A percentile compares a stretch with the other conserved stretches of the same genome.
These are phyloP conservation scores for Neotragus moschatus DNA, from an alignment of 2,113 vertebrate species.

Conservation along the genomic window DNA sequence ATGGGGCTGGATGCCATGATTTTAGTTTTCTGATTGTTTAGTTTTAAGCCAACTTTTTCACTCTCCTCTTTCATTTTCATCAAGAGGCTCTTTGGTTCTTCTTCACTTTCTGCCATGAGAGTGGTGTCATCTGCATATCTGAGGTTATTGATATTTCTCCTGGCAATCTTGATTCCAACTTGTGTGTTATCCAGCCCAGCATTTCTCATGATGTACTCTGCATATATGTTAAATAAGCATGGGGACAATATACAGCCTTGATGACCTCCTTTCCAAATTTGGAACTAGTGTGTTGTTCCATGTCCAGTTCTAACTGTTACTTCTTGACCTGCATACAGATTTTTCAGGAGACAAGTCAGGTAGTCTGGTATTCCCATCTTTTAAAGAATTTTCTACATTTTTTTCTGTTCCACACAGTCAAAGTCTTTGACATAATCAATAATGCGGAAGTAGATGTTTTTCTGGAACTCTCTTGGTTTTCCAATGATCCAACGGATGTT, in stretches of 20 bases:
- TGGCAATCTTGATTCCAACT: background rate
- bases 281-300: background rate
- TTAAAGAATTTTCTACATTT: background rate
- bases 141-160: background rate
- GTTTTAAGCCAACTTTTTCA: background rate
- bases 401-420: background rate
- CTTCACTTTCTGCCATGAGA: background rate
- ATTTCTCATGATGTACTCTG: background rate
- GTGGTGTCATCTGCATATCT: background rate
- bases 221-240: background rate
- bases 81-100: background rate
- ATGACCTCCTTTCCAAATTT: background rate
- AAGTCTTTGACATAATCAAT: background rate
- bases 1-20: background rate
- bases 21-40: background rate
- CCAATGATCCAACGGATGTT: accelerated
- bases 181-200: background rate
- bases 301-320: background rate
- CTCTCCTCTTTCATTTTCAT: background rate
- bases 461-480: background rate
- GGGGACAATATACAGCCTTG: background rate
- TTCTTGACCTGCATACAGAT: background rate
- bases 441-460: background rate
- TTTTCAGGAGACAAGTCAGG: background rate
- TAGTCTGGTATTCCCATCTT: background rate